Evolutionary conservation across 2,113 vertebrate species (phyloP).

Genomic region (Pollimyrus isidori): DNA sequence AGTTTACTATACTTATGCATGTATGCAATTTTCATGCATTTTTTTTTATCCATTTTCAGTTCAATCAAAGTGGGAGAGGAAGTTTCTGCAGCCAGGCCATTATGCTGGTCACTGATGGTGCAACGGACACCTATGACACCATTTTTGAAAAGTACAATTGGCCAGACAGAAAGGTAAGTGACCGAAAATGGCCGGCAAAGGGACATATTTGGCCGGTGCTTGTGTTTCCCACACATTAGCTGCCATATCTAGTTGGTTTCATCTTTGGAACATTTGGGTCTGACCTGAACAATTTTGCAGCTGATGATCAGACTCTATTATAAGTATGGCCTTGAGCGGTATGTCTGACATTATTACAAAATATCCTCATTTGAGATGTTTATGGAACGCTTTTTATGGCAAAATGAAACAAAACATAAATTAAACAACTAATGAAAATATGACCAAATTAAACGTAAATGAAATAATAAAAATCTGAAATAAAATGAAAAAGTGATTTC

Average conservation of each 20-base stretch:
- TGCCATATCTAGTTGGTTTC: neutral
- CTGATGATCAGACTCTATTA: neutral
- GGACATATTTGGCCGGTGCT: neutral
- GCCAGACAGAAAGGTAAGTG: slow-evolving; percentile 90
- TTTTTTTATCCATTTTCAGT: slow-evolving; percentile 56
- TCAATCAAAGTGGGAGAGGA: slow-evolving; percentile 90
- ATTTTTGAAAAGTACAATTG: slow-evolving; percentile 94
- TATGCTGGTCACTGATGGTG: slow-evolving; percentile 95
- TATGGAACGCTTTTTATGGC: too few species aligned
- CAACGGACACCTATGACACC: slow-evolving; percentile 83
- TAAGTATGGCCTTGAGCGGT: neutral
- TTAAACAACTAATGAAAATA: too few species aligned
- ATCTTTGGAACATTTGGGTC: neutral
- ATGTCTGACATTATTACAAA: neutral
- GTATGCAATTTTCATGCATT: slow-evolving; percentile 17
- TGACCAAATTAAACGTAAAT: too few species aligned
- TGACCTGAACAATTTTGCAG: neutral
- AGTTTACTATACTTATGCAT: neutral
- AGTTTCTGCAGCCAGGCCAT: slow-evolving; percentile 96
- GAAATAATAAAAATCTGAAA: neutral
- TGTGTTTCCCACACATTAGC: neutral
- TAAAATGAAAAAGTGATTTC: neutral
- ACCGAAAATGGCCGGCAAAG: slow-evolving; percentile 1
- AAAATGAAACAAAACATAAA: too few species aligned
- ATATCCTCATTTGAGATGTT: neutral